Base-by-base conservation (phyloP, 1,140 invertebrate species). In the Plectrocnemia conspersa region DNA sequence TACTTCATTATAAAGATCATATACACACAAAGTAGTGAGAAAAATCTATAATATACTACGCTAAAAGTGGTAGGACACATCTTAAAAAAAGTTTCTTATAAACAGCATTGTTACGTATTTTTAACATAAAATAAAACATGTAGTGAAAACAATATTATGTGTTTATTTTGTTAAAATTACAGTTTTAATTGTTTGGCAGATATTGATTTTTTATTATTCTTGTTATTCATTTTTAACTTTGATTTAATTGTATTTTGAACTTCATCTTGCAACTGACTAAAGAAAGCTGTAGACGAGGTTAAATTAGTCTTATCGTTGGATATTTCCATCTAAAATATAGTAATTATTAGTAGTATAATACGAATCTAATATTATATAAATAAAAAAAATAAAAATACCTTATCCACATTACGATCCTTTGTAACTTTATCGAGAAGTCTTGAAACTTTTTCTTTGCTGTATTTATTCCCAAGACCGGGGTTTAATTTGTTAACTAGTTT, bases 231-330 rank as follows among this genome's bases (percentile, higher is more conserved):
- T 42, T 70, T 68, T 57, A 61, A 53, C 54, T 68, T 70, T 50
- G 63, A 66, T 61, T 74, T 74, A 58, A 74, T 71, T 60, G 71
- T 52, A 66, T 70, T 73, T 55, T 59, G 67, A 18, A 82, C 78
- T 71, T 88, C 77, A 63, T 92, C 85, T 71, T 92, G 87, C 7
- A 93, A 70, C 65, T 88, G 81, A 44, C 77, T 79, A 69, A 93
- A 93, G 77, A 93, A 92, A 3, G 85, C 79, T 63, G 82, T 85
- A 0, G 89, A 92, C 1, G 87, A 89, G 69, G 88, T 89, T 1
- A 88, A 63, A 11, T 77, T 69, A 63, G 81, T 83, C 9, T 76
- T 68, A 48, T 73, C 70, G 24, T 69, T 59, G 2, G 67, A 64
- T 32, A 75, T 69, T 29, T 79, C 74, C 59, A 79, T 70, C 70